Conservation (phyloP, 30 jellyfish, hydroid and myxozoan species). For the Aurelia aurita complex sp. Pacific region DNA sequence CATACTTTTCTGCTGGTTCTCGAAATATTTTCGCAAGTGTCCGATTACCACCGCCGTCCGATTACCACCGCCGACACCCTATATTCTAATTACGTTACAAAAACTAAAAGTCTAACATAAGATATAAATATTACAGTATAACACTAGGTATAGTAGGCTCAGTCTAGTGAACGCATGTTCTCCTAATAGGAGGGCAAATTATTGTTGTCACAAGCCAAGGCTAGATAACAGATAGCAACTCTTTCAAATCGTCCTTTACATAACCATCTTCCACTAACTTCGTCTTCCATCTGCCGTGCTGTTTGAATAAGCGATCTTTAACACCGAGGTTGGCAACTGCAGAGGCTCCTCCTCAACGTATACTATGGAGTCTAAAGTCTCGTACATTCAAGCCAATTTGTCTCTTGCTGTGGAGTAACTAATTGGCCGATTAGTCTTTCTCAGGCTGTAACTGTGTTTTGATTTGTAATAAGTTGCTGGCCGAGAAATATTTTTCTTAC, state of each 20-base stretch:
- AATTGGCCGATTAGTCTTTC: background rate
- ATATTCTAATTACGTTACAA: too few relatives aligned
- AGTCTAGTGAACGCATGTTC: background rate
- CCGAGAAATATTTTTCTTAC: background rate
- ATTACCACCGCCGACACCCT: too few relatives aligned
- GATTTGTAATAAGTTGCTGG: constrained; percentile 5
- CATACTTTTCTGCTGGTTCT: too few relatives aligned
- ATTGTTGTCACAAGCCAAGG: background rate
- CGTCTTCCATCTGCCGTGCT: constrained; percentile 11
- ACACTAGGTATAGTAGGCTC: constrained; percentile 1
- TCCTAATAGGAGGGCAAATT: background rate
- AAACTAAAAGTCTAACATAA: background rate
- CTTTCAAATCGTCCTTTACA: background rate
- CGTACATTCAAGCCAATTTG: background rate
- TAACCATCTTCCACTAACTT: constrained; percentile 3
- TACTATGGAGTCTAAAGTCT: constrained; percentile 21
- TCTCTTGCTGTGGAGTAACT: constrained; percentile 13
- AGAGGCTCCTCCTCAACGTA: constrained; percentile 23
- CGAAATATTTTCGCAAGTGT: too few relatives aligned
- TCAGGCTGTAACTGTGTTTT: background rate
- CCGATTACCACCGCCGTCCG: too few relatives aligned
- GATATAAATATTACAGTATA: background rate
- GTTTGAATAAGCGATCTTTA: constrained; percentile 10
- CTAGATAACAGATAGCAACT: background rate
- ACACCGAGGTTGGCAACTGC: constrained; percentile 31